Evolutionary conservation across 2,113 vertebrate genomes (phyloP).

Genomic region (Balaenoptera acutorostrata): DNA sequence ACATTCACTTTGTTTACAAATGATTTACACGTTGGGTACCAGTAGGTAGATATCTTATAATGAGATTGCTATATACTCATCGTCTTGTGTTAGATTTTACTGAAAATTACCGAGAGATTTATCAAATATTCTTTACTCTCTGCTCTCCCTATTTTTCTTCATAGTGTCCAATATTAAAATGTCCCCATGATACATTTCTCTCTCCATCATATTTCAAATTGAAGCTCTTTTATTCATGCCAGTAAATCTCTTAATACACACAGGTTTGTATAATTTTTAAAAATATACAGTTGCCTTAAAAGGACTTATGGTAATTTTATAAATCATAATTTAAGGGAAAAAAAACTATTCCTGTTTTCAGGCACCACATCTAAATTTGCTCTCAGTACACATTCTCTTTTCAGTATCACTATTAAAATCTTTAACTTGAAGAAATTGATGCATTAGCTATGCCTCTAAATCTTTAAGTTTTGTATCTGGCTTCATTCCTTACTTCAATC

Average conservation of each 20-base stretch:
- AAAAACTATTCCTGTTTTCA: background rate
- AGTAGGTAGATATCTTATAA: background rate
- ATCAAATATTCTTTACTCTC: background rate
- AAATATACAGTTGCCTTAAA: background rate
- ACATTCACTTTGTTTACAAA: background rate
- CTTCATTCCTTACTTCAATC: background rate
- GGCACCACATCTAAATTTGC: background rate
- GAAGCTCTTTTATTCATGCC: background rate
- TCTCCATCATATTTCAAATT: background rate
- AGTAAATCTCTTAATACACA: background rate
- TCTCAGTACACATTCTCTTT: background rate
- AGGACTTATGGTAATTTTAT: background rate
- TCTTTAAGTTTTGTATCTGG: background rate
- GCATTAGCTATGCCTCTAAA: background rate
- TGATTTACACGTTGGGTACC: background rate
- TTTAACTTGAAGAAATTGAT: background rate
- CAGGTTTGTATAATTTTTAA: background rate
- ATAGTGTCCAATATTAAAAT: background rate
- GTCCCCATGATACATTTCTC: background rate
- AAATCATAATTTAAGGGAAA: background rate
- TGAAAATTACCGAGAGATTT: background rate
- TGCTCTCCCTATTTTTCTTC: background rate
- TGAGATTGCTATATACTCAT: background rate
- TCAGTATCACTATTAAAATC: background rate
- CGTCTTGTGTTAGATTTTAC: background rate